phyloP scores from a whole-genome alignment of 2,888 invertebrate genomes.

The Lacanobia wlatinum region DNA sequence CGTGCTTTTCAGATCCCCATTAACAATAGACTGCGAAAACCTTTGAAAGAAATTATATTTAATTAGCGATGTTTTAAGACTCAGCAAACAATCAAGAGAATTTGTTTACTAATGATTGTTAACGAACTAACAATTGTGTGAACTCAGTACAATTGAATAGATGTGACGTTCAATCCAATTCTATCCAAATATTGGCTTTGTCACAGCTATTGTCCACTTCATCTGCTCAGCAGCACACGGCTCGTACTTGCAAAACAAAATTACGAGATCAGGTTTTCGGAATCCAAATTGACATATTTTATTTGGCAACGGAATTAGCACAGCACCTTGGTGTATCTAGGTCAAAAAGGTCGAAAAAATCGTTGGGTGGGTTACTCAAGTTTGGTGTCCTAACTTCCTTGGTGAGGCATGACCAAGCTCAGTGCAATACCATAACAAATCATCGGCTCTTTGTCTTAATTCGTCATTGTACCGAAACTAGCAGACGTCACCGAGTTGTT shows the following conservation, averaged over 20 bases:
- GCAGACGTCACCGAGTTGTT: conserved; percentile 64
- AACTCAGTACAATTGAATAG: conserved; percentile 38
- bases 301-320: conserved; percentile 29
- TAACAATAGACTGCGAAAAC: conserved; percentile 52
- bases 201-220: conserved; percentile 29
- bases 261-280: conserved; percentile 6
- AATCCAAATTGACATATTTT: conserved; percentile 19
- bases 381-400: conserved; percentile 55
- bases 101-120: conserved; percentile 52
- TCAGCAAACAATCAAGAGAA: conserved; percentile 51
- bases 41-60: conserved; percentile 40
- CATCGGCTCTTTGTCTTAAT: conserved; percentile 70
- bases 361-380: conserved; percentile 45
- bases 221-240: neutral
- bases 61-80: conserved; percentile 47
- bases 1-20: conserved; percentile 39
- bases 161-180: conserved; percentile 36
- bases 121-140: conserved; percentile 55
- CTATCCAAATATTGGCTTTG: conserved; percentile 47
- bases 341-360: conserved; percentile 12
- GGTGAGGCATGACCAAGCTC: conserved; percentile 63
- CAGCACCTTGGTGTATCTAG: conserved; percentile 16
- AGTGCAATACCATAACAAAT: conserved; percentile 68
- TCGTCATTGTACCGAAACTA: conserved; percentile 73
- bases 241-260: conserved; percentile 4